phyloP scores from a whole-genome alignment of 2,113 vertebrate species.

The Scomber japonicus region DNA sequence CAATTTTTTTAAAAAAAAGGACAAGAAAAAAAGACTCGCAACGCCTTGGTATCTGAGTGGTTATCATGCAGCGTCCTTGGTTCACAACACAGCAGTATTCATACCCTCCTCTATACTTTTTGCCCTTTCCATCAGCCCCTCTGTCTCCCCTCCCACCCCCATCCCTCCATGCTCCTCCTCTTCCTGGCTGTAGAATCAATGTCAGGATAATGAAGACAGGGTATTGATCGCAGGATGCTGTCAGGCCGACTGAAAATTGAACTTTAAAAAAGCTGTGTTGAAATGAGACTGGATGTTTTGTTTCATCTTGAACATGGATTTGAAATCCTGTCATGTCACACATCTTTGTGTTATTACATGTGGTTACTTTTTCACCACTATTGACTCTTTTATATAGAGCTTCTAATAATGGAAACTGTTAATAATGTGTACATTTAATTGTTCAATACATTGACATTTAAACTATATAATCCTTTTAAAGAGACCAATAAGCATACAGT shows the following conservation, averaged over 20 bases:
- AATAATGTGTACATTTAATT: no score
- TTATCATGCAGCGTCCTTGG: no score
- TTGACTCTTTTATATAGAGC: no score
- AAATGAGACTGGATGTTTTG: background rate
- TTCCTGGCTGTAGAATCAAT: constrained; percentile 58
- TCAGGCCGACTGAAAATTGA: constrained; percentile 24
- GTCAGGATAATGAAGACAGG: constrained; percentile 54
- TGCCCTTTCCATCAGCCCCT: constrained; percentile 13
- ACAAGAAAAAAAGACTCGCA: no score
- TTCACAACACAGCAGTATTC: background rate
- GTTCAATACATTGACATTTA: no score
- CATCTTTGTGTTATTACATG: background rate
- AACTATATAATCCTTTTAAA: no score
- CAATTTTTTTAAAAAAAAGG: no score
- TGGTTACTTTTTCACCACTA: no score
- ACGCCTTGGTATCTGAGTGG: no score
- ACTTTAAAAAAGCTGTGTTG: constrained; percentile 8
- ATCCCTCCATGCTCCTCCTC: constrained; percentile 21
- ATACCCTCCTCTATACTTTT: background rate
- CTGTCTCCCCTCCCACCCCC: background rate
- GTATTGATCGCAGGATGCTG: constrained; percentile 55
- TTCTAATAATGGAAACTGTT: no score
- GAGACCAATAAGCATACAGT: no score
- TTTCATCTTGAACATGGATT: background rate
- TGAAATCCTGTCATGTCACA: background rate